Conservation (phyloP, 2,888 invertebrate species). For the Carterocephalus palaemon region DNA sequence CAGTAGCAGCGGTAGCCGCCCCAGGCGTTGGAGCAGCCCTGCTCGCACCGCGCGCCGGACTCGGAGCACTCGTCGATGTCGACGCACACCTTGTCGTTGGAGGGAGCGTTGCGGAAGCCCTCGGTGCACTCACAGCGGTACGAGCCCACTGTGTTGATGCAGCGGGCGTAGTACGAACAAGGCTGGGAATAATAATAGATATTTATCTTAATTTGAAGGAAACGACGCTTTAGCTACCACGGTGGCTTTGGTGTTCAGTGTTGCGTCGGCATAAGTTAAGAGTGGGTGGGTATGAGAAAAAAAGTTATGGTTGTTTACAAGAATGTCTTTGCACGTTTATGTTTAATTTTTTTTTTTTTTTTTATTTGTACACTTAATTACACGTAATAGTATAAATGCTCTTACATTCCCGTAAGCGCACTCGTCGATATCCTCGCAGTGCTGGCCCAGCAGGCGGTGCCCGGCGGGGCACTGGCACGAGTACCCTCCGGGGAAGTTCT, state of each 20-base stretch:
- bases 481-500: constrained; percentile 90
- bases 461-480: constrained; percentile 88
- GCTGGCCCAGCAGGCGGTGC: constrained; percentile 75
- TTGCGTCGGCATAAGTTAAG: too few species aligned
- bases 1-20: constrained; percentile 96
- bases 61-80: constrained; percentile 85
- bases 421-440: constrained; percentile 93
- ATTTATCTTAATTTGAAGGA: background rate
- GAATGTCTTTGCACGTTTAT: too few species aligned
- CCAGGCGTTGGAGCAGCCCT: constrained; percentile 93
- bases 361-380: too few species aligned
- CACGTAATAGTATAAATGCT: too few species aligned
- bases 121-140: constrained; percentile 65
- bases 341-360: too few species aligned
- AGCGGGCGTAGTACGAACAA: constrained; percentile 63
- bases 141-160: constrained; percentile 70
- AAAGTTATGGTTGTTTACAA: too few species aligned
- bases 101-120: constrained; percentile 65
- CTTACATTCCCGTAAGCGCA: constrained; percentile 77
- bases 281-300: too few species aligned
- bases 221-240: background rate
- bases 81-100: constrained; percentile 74
- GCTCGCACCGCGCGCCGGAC: constrained; percentile 83
- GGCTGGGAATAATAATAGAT: constrained; percentile 42
- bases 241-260: background rate